A percentile compares a stretch with the other conserved stretches of the same genome.
Conservation (phyloP, 2,888 invertebrate genomes). For the Pomacea canaliculata region DNA sequence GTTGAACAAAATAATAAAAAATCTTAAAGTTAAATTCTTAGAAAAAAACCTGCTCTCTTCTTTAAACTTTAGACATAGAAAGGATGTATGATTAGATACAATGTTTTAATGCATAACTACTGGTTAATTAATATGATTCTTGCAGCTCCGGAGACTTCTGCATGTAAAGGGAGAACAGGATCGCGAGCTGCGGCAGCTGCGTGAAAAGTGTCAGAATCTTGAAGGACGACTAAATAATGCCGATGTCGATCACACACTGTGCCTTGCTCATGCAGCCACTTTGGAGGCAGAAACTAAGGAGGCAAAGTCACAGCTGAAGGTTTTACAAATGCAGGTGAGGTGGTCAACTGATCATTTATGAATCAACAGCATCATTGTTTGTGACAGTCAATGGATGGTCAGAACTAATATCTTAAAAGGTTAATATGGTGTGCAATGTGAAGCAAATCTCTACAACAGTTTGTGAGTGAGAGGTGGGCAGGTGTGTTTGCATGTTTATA, state of each 20-base stretch:
- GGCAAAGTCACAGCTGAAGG: conserved; percentile 6
- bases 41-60: too few species aligned
- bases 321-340: neutral
- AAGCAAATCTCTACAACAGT: too few species aligned
- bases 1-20: too few species aligned
- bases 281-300: conserved; percentile 6
- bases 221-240: conserved; percentile 6
- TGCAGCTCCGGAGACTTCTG: conserved; percentile 16
- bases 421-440: too few species aligned
- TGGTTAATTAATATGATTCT: neutral
- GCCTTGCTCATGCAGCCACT: conserved; percentile 6
- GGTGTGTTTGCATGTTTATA: too few species aligned
- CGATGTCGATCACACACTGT: neutral
- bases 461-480: too few species aligned
- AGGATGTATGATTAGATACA: too few species aligned
- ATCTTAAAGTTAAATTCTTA: too few species aligned
- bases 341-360: too few species aligned
- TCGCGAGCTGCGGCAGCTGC: conserved; percentile 5
- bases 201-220: neutral
- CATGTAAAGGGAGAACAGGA: conserved; percentile 14
- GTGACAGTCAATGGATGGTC: too few species aligned
- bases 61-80: neutral
- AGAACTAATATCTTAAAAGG: too few species aligned
- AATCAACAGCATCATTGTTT: too few species aligned
- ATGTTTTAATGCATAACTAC: neutral